Evolutionary conservation across 2,113 vertebrate genomes (phyloP).

Genomic region (Chinchilla lanigera): DNA sequence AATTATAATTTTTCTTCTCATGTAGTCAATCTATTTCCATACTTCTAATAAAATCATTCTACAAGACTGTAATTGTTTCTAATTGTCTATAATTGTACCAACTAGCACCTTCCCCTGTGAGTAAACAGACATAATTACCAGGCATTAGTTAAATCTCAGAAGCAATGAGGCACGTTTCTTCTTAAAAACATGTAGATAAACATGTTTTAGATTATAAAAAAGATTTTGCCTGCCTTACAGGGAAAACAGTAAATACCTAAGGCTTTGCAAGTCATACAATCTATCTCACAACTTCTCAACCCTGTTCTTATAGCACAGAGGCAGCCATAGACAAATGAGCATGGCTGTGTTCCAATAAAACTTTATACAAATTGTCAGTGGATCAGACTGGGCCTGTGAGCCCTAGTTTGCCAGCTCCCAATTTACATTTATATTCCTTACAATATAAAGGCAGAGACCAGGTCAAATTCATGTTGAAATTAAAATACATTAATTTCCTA

Average conservation of each 20-base stretch:
- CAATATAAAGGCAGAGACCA: background rate
- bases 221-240: background rate
- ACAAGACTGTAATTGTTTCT: conserved; percentile 26
- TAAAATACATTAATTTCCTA: background rate
- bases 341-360: conserved; percentile 3
- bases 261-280: background rate
- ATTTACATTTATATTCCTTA: background rate
- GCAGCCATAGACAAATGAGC: background rate
- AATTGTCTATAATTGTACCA: conserved; percentile 54
- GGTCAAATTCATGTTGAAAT: background rate
- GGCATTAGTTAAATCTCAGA: conserved; percentile 68
- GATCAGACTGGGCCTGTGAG: background rate
- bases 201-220: background rate
- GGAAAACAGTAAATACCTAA: background rate
- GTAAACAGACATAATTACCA: conserved; percentile 68
- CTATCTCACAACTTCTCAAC: background rate
- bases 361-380: background rate
- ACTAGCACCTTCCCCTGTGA: background rate
- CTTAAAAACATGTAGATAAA: background rate
- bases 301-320: background rate
- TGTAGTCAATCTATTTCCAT: background rate
- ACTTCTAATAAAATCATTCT: conserved; percentile 51
- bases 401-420: background rate
- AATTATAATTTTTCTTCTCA: conserved; percentile 42
- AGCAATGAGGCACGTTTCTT: conserved; percentile 57